Evolutionary conservation across 2,113 vertebrate species (phyloP).

Genomic region (Microtus ochrogaster): DNA sequence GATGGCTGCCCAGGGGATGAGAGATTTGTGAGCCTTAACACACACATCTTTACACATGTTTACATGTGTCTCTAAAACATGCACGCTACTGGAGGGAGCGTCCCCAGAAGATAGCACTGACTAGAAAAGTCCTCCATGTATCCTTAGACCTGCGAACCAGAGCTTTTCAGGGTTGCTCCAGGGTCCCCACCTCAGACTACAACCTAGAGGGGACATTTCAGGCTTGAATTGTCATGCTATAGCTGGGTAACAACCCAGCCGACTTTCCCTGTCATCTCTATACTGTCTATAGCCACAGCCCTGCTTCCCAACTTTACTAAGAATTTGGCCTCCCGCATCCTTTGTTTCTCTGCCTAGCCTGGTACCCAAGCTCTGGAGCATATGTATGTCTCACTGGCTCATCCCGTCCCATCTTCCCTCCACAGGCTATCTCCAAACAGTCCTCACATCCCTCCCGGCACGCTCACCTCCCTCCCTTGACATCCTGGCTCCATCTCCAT

Average conservation of each 20-base stretch:
- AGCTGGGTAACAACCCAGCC: background rate
- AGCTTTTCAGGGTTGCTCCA: background rate
- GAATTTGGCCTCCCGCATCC: background rate
- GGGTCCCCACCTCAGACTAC: background rate
- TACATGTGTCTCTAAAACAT: too few relatives aligned
- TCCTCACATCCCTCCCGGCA: background rate
- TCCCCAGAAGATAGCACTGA: background rate
- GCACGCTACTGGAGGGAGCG: background rate
- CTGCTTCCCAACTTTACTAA: background rate
- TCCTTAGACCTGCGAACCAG: background rate
- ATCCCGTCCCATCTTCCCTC: rapidly evolving
- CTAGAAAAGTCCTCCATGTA: background rate
- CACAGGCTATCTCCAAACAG: background rate
- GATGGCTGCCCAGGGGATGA: background rate
- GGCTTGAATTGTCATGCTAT: background rate
- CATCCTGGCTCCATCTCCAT: background rate
- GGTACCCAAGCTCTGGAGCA: background rate
- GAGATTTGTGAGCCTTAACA: background rate
- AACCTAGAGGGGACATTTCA: background rate
- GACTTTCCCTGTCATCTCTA: background rate
- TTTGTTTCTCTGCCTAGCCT: background rate
- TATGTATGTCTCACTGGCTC: rapidly evolving
- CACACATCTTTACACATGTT: rapidly evolving
- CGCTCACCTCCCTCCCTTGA: background rate
- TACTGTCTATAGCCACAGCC: background rate